These are phyloP conservation scores for Drosophila paracracens DNA, from an alignment of 2,888 invertebrate genomes.

Conservation along the genomic window DNA sequence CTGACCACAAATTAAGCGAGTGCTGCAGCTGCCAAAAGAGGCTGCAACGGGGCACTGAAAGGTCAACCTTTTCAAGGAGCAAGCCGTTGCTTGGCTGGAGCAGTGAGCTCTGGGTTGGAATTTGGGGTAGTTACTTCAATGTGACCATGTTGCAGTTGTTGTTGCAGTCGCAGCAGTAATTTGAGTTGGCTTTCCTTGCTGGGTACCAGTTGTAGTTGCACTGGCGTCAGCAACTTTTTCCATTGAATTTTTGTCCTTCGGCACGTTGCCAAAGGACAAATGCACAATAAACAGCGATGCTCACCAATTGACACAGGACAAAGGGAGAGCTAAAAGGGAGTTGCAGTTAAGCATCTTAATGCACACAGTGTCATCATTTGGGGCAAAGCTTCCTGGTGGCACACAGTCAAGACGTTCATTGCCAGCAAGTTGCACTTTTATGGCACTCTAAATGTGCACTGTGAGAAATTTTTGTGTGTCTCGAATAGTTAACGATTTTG, in stretches of 20 bases:
- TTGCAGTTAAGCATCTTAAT: conserved; percentile 10
- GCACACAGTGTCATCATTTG: conserved; percentile 23
- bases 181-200: conserved; percentile 45
- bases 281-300: conserved; percentile 67
- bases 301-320: conserved; percentile 14
- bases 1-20: conserved; percentile 44
- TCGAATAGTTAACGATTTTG: background rate
- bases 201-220: conserved; percentile 19
- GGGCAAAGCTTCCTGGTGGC: conserved; percentile 60
- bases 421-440: conserved; percentile 60
- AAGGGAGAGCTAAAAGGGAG: background rate
- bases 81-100: background rate
- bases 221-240: conserved; percentile 34
- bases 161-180: conserved; percentile 16
- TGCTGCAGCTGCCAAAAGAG: conserved; percentile 32
- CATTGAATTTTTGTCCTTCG: conserved; percentile 76
- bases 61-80: conserved; percentile 35
- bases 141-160: conserved; percentile 1
- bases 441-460: conserved; percentile 47
- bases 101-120: background rate
- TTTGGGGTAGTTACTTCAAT: conserved; percentile 1
- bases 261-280: conserved; percentile 75
- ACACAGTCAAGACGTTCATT: conserved; percentile 21
- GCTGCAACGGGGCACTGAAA: conserved; percentile 53
- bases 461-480: background rate